These are phyloP conservation scores for Thysanoteuthis rhombus DNA, from an alignment of 2,888 invertebrate genomes.

Conservation along the genomic window DNA sequence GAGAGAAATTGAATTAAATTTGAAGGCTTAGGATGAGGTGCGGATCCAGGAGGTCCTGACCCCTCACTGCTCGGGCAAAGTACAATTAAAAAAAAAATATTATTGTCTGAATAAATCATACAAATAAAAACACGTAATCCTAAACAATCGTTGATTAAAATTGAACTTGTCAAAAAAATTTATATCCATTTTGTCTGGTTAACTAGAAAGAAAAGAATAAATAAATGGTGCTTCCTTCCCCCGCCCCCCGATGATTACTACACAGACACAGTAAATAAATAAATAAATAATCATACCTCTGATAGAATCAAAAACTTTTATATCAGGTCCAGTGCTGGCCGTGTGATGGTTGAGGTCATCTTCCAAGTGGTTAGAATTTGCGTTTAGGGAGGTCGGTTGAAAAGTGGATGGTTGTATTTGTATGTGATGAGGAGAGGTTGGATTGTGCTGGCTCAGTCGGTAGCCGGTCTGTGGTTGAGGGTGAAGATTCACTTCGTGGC, in stretches of 20 bases:
- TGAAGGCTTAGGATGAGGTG: neutral
- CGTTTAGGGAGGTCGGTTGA: neutral
- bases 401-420: neutral
- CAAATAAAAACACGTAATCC: too few relatives aligned
- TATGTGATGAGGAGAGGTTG: neutral
- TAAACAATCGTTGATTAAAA: too few relatives aligned
- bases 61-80: too few relatives aligned
- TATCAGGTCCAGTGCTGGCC: neutral
- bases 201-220: neutral
- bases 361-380: conserved; percentile 1
- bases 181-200: too few relatives aligned
- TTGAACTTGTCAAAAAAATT: too few relatives aligned
- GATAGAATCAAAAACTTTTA: conserved; percentile 29
- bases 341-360: neutral
- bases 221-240: too few relatives aligned
- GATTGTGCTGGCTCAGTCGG: conserved; percentile 13
- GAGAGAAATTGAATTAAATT: neutral
- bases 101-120: too few relatives aligned
- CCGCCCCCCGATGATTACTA: too few relatives aligned
- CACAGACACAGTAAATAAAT: neutral
- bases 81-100: too few relatives aligned
- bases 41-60: too few relatives aligned
- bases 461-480: neutral
- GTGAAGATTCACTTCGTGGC: neutral
- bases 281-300: neutral